Conservation (phyloP, 2,797 vertebrate genomes). For the Clarias pachynema region DNA sequence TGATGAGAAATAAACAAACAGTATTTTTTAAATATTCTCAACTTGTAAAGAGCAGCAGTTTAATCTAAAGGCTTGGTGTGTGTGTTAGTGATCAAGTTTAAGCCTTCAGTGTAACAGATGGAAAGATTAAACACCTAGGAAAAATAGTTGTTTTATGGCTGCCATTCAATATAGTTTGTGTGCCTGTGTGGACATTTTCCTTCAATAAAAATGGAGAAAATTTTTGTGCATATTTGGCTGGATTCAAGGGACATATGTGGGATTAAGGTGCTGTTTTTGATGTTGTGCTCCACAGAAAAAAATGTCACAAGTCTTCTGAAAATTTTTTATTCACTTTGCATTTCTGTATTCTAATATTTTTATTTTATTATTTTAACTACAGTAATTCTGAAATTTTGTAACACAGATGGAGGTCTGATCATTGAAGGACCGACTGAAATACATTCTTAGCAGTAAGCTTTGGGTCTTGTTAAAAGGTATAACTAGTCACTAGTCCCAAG, state of each 20-base stretch:
- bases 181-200: neutral
- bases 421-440: neutral
- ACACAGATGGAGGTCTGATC: neutral
- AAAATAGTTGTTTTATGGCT: neutral
- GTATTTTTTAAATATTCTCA: neutral
- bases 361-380: no score
- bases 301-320: neutral
- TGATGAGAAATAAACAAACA: conserved; percentile 14
- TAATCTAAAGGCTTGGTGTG: neutral
- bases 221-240: neutral
- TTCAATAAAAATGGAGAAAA: neutral
- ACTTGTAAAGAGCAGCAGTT: conserved; percentile 1
- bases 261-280: neutral
- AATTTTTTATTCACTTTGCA: neutral
- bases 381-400: neutral
- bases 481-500: neutral
- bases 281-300: neutral
- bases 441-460: neutral
- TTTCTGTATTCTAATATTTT: neutral
- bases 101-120: neutral
- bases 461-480: neutral
- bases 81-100: neutral
- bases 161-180: neutral
- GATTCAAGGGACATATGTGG: neutral
- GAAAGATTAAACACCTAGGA: neutral